Percentiles rank a stretch among this genome's conserved stretches.
Evolutionary conservation across 37 sponge, comb jelly and placozoan species (phyloP).

Genomic region (Diacarnus erythraeanus): DNA sequence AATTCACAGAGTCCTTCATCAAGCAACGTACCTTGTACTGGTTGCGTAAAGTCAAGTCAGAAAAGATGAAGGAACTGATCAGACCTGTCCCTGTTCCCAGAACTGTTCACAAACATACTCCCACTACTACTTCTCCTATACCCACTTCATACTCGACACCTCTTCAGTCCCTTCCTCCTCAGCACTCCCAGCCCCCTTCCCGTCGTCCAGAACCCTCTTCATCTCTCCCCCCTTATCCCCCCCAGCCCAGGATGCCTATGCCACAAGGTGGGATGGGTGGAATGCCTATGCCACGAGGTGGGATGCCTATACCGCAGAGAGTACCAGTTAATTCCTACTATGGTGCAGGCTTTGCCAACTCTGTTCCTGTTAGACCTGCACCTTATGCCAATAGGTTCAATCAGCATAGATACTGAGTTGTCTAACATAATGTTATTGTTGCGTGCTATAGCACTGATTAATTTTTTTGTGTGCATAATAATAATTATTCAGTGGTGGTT

Average conservation of each 20-base stretch:
- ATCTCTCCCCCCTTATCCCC: not conserved
- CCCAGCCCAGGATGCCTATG: not conserved
- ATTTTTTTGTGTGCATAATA: not conserved
- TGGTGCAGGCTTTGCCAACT: no score
- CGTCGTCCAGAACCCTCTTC: not conserved
- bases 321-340: no score
- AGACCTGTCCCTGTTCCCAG: conserved; percentile 30
- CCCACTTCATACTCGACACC: conserved; percentile 1
- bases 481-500: not conserved
- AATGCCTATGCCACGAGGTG: not conserved
- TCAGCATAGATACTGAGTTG: conserved; percentile 21
- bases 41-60: conserved; percentile 67
- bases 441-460: not conserved
- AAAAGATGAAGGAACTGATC: conserved; percentile 58
- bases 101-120: no score
- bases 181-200: not conserved
- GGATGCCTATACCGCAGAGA: not conserved
- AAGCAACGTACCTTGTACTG: conserved; percentile 48
- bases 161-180: conserved; percentile 4
- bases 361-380: not conserved
- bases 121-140: not conserved
- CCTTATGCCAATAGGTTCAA: not conserved
- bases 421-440: no score
- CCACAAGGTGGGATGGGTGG: not conserved
- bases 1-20: conserved; percentile 33